A percentile compares a stretch with the other conserved stretches of the same genome.
Conservation (phyloP, 2,888 invertebrate species). For the Oscheius sp. region DNA sequence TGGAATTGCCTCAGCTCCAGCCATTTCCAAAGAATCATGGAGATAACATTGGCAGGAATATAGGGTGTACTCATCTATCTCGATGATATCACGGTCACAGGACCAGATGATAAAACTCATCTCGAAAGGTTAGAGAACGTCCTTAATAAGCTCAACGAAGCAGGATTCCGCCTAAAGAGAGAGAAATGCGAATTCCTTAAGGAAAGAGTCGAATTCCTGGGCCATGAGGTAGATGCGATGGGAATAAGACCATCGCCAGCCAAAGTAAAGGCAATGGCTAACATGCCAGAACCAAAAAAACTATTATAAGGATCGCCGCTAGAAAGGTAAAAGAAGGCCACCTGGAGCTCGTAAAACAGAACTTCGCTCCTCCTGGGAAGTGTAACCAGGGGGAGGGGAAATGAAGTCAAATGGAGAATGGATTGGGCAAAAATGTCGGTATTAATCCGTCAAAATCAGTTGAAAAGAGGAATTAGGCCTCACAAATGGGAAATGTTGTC, state of each 20-base stretch:
- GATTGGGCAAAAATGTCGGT: too few species aligned
- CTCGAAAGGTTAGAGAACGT: conserved; percentile 36
- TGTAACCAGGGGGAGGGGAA: too few species aligned
- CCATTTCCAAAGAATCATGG: conserved; percentile 50
- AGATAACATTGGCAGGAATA: conserved; percentile 50
- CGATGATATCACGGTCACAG: conserved; percentile 53
- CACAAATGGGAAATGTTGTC: too few species aligned
- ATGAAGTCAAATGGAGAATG: too few species aligned
- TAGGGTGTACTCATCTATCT: conserved; percentile 39
- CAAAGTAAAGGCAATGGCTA: conserved; percentile 55
- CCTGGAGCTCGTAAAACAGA: too few species aligned
- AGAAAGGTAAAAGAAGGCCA: too few species aligned
- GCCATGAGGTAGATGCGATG: conserved; percentile 43
- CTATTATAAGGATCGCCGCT: too few species aligned
- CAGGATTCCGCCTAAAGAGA: conserved; percentile 43
- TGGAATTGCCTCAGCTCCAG: conserved; percentile 30
- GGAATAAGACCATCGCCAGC: conserved; percentile 48
- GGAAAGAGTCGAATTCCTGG: conserved; percentile 52
- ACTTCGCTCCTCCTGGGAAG: too few species aligned
- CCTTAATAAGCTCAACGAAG: conserved; percentile 37
- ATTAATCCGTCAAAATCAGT: too few species aligned
- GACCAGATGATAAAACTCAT: conserved; percentile 37
- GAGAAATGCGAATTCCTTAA: conserved; percentile 54
- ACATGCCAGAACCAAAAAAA: conserved; percentile 57
- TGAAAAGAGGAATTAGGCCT: too few species aligned